Evolutionary conservation across 2,113 vertebrate genomes (phyloP).

Genomic region (Thunnus thynnus): DNA sequence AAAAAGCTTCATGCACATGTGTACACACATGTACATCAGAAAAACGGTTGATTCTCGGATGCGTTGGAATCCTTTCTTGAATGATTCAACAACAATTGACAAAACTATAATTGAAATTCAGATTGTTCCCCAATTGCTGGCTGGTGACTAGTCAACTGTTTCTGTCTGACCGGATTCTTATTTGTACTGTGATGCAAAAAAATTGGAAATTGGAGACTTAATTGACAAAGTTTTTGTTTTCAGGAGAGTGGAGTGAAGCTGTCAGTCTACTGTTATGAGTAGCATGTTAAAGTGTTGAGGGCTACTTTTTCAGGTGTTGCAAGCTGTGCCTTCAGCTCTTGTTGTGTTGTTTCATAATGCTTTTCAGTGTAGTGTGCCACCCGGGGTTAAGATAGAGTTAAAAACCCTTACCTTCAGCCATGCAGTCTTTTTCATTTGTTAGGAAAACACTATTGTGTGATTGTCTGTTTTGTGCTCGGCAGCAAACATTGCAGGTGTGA

Average conservation of each 20-base stretch:
- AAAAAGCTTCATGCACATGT: background rate
- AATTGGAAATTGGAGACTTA: background rate
- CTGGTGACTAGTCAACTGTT: background rate
- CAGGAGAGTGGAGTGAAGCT: background rate
- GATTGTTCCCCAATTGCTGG: background rate
- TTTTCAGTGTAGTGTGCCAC: conserved; percentile 10
- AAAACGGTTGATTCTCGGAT: conserved; percentile 9
- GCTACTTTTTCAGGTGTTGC: conserved; percentile 5
- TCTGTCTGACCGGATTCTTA: background rate
- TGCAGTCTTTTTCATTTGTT: background rate
- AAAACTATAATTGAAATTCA: conserved; percentile 25
- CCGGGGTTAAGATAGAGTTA: background rate
- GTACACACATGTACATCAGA: background rate
- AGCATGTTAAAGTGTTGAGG: background rate
- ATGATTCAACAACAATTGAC: conserved; percentile 35
- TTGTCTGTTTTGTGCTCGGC: background rate
- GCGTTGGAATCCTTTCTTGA: conserved; percentile 19
- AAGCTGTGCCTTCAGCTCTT: background rate
- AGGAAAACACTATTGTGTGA: background rate
- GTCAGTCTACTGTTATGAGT: background rate
- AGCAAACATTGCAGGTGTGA: background rate
- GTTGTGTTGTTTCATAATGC: conserved; percentile 2
- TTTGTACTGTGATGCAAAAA: background rate
- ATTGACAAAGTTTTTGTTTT: background rate
- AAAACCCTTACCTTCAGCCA: background rate